Evolutionary conservation across 1,140 invertebrate species (phyloP).

Genomic region (Antheraea pernyi): DNA sequence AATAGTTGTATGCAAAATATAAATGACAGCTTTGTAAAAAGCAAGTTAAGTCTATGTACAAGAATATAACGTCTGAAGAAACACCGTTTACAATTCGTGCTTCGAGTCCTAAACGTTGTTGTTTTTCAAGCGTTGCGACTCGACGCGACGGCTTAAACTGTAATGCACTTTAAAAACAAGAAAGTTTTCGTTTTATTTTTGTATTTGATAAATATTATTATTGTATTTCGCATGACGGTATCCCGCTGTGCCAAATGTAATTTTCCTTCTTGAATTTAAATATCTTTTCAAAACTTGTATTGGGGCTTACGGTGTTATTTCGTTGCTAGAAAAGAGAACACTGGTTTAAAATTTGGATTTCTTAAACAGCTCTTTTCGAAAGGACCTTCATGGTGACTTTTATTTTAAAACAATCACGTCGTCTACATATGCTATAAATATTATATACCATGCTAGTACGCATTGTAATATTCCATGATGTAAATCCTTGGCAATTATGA

Average conservation of each 20-base stretch:
- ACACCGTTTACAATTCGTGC: conserved; percentile 3
- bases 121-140: background rate
- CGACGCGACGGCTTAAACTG: background rate
- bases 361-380: too few relatives aligned
- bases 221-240: background rate
- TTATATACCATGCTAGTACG: too few relatives aligned
- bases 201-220: conserved; percentile 1
- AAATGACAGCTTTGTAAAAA: background rate
- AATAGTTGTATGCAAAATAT: too few relatives aligned
- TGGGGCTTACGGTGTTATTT: too few relatives aligned
- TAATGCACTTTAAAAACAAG: conserved; percentile 1
- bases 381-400: too few relatives aligned
- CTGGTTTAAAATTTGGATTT: too few relatives aligned
- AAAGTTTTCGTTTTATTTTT: background rate
- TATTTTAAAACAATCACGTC: too few relatives aligned
- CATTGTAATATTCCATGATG: too few relatives aligned
- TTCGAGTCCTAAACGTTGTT: conserved; percentile 4
- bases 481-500: too few relatives aligned
- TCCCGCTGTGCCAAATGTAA: background rate
- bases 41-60: background rate
- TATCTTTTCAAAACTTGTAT: background rate
- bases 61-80: background rate
- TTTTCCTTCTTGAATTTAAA: background rate
- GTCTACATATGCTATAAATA: too few relatives aligned
- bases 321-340: too few relatives aligned